Evolutionary conservation across 2,888 invertebrate species (phyloP), one percentile per base, ranked within the genome.

Genomic region (Protula sp.): DNA sequence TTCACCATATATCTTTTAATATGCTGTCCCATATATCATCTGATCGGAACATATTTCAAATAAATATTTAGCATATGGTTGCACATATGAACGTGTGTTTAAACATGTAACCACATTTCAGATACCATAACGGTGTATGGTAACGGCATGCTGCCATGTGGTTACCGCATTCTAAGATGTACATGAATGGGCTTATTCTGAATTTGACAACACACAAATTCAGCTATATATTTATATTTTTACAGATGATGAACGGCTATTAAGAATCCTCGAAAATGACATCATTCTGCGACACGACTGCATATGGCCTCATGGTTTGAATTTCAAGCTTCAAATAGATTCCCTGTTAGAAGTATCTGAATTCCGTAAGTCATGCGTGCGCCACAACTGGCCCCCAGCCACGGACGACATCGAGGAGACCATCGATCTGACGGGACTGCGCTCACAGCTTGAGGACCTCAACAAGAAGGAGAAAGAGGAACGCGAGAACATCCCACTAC

Each of bases 281-380:
- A 56, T 66, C n/a, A 60, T 70, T 26, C 59, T 69, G 55, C 66
- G 67, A 56, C 68, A 70, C 50, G 70, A 70, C 58, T 59, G 65
- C 29, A 61, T 70, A 47, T 70, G 70, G 70, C 70, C 70, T 1
- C 67, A 69, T 48, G 70, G 70, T 9, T 62, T 70, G 47, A 70
- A 70, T 63, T 58, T 61, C 58, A 50, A 60, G 19, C 60, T 69
- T 3, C 58, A 62, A 51, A 64, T 68, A 47, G 58, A 67, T 52
- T 63, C 67, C 3, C 54, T 66, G 30, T 59, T 69, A 14, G 69
- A 69, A 51, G 64, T 69, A 30, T 59, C 64, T 27, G 67, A 70
- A 53, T 69, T 70, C 55, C 60, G 70, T 5, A 62, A 64, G 48
- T 67, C 68, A 19, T 67, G 67, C 47, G 29, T 67, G 3, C 60